Evolutionary conservation across 1,140 invertebrate genomes (phyloP), one percentile per base, ranked within the genome.

Genomic region (Stenopsyche tienmushanensis): DNA sequence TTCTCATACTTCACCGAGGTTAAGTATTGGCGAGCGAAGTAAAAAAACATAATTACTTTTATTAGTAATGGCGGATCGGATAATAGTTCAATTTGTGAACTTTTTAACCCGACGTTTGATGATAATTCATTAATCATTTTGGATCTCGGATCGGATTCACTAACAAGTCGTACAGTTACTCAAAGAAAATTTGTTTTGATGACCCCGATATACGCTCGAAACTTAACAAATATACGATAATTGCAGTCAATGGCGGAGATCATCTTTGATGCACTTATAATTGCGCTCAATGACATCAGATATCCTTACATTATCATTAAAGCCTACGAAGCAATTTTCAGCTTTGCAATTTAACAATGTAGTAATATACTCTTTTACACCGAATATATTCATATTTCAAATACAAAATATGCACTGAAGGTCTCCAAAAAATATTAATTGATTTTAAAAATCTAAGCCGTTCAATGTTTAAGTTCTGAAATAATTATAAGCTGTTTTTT

Each of bases 41-140:
- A 34, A 55, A 55, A 55, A 55, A 55, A 55, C 21, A 25, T 25
- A 55, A 55, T 55, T 55, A 55, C 25, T 55, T 55, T 55, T 25
- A 55, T 55, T 55, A 55, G 25, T 13, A 49, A 21, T 25, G 52
- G 26, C 29, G 26, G 17, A 29, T 25, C 15, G 29, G 29, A 34
- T 34, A 34, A 34, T 34, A 34, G 29, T 34, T 34, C 29, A 34
- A 34, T 34, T 34, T 34, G 29, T 34, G 29, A 34, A 34, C 29
- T 34, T 34, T 34, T 34, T 13, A 34, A 34, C 29, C 29, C 13
- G 29, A 7, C 25, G 52, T 18, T 29, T 20, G 15, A 34, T 55
- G 52, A 55, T 55, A 55, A 34, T 55, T 55, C 52, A 55, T 55
- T 34, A 55, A 55, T 55, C 52, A 55, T 39, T 39, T 34, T 5